Base-by-base conservation (phyloP, 2,888 invertebrate species). In the Chymomyza fuscimana region DNA sequence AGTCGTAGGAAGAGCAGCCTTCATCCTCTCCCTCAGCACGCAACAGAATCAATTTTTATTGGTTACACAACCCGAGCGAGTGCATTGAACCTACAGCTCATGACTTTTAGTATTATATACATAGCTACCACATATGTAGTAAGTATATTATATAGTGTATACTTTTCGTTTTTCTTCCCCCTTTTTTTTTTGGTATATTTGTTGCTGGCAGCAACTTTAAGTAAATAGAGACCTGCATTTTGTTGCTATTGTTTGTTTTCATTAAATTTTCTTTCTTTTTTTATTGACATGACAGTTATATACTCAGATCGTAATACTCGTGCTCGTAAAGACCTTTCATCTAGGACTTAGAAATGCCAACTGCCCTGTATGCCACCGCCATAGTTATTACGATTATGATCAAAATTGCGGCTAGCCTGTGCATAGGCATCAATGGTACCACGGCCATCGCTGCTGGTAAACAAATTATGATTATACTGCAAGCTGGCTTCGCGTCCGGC, bases 1-100 rank as follows among this genome's bases (percentile, higher is more conserved):
- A 46, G 40, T 15, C 10, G 40, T 46, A 15, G 40, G 40, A 46
- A 12, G 2, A 1, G 40, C 12, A 46, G 40, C 58, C 19, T n/a
- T 22, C 72, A 7, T 60, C 29, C 25, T n/a, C 56, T 46, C 32
- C 22, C 70, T n/a, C 63, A 12, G 56, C 62, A 72, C 76, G 73
- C 78, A 82, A 78, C 74, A 82, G 82, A 83, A 83, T 83, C 82
- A 83, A 83, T 83, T 75, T 75, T 84, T 83, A 83, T 83, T 84
- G 82, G 82, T 83, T 83, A 84, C 82, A 84, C 85, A 83, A 83
- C 85, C 73, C 61, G 16, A 16, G 19, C 25, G 70, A 82, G 82
- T 83, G 70, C 82, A 84, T 80, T 83, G 85, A 83, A 81, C 82
- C 70, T 75, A 72, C 77, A 70, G 71, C 74, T 75, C 68, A 77